phyloP scores from a whole-genome alignment of 2,113 vertebrate species.

The Rhinoptilus africanus region DNA sequence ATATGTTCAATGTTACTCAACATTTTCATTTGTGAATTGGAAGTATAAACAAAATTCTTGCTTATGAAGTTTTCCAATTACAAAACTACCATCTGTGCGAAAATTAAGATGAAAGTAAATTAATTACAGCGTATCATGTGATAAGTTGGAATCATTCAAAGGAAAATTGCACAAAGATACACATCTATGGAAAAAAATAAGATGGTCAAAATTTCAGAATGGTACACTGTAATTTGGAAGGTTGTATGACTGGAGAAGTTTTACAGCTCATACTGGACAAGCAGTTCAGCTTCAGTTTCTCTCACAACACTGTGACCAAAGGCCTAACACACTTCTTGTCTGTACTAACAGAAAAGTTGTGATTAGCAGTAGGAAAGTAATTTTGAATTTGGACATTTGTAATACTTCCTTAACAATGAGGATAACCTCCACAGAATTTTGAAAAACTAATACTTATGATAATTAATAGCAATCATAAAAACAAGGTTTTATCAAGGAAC shows the following conservation, averaged over 20 bases:
- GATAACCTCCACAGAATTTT: not conserved
- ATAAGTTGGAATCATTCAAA: not conserved
- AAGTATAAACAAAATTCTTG: not conserved
- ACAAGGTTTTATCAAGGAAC: not conserved
- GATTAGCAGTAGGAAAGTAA: not conserved
- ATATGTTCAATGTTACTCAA: not conserved
- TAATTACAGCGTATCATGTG: not conserved
- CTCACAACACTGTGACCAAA: not conserved
- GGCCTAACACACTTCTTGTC: not conserved
- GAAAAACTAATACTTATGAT: not conserved
- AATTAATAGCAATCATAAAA: not conserved
- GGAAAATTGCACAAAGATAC: not conserved
- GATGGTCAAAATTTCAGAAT: not conserved
- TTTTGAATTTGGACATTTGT: not conserved
- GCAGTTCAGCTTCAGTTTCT: not conserved
- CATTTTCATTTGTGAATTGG: not conserved
- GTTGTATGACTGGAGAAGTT: not conserved
- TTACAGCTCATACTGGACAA: not conserved
- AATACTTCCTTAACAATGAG: not conserved
- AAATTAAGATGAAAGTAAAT: not conserved
- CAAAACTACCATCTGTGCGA: not conserved
- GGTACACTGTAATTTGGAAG: not conserved
- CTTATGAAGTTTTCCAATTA: not conserved
- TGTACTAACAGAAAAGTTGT: not conserved
- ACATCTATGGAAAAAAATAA: not conserved